phyloP scores from a whole-genome alignment of 2,888 invertebrate genomes.

The Polymixis lichenea region DNA sequence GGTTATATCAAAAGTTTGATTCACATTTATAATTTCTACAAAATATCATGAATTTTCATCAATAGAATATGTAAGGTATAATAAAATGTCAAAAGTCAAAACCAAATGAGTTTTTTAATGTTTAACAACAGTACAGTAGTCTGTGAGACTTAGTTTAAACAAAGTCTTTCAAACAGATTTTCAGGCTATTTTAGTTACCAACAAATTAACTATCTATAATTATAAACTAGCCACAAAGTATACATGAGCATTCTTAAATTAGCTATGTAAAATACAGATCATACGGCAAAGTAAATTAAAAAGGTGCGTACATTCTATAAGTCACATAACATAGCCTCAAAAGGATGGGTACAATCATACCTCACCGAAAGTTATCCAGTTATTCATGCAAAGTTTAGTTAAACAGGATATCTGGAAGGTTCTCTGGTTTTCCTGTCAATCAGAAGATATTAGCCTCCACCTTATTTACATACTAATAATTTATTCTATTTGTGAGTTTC shows the following conservation, averaged over 20 bases:
- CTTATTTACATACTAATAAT: conserved; percentile 22
- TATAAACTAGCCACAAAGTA: conserved; percentile 19
- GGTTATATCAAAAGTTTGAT: neutral
- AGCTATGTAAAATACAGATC: conserved; percentile 43
- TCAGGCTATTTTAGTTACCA: neutral
- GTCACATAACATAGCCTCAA: conserved; percentile 44
- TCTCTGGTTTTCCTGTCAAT: conserved; percentile 59
- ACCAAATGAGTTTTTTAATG: neutral
- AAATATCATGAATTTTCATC: too few species aligned
- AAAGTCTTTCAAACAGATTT: too few species aligned
- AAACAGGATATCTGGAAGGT: conserved; percentile 46
- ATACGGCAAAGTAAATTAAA: conserved; percentile 45
- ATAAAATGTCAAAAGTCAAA: neutral
- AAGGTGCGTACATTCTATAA: conserved; percentile 26
- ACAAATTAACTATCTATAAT: conserved; percentile 29
- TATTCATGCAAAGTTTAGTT: conserved; percentile 60
- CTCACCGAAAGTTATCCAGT: conserved; percentile 49
- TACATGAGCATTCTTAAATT: conserved; percentile 52
- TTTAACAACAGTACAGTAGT: neutral
- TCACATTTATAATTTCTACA: neutral
- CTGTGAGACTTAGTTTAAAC: neutral
- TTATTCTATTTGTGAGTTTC: conserved; percentile 15
- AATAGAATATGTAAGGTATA: too few species aligned
- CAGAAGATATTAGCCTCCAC: conserved; percentile 60
- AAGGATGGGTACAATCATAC: conserved; percentile 50